Evolutionary conservation across 1,140 invertebrate genomes (phyloP).

Genomic region (Bombus consobrinus): DNA sequence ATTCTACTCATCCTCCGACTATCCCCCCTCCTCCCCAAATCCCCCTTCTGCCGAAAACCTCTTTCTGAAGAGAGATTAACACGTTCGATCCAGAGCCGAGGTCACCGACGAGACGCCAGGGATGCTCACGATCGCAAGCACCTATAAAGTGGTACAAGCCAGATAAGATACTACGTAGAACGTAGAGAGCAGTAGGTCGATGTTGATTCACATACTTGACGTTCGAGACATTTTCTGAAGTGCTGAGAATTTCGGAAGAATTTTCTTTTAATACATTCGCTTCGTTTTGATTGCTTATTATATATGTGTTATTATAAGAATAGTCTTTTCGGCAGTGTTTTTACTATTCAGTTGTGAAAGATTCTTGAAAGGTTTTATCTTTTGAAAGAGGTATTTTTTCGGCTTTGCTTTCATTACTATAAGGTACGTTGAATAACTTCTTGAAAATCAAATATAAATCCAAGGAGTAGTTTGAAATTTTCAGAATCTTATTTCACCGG

Average conservation of each 20-base stretch:
- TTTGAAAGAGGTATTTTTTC: no score
- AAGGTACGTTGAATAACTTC: no score
- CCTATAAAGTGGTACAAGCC: neutral
- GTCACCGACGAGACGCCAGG: neutral
- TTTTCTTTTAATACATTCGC: neutral
- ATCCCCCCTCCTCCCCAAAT: neutral
- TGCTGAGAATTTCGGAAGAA: neutral
- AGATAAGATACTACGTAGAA: slow-evolving; percentile 10
- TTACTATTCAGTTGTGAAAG: no score
- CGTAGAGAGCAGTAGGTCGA: no score
- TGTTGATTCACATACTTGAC: no score
- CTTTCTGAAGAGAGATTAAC: slow-evolving; percentile 21
- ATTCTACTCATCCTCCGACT: neutral
- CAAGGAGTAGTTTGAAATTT: no score
- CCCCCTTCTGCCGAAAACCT: neutral
- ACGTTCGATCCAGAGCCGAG: slow-evolving; percentile 16
- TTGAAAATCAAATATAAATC: no score
- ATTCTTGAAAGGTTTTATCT: no score
- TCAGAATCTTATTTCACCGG: no score
- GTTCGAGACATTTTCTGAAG: neutral
- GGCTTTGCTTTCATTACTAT: no score
- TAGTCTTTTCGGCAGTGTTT: no score
- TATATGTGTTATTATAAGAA: no score
- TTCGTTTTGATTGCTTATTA: neutral
- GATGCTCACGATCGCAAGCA: neutral